Conservation (phyloP, 2,797 vertebrate genomes). For the Gallirallus australis region DNA sequence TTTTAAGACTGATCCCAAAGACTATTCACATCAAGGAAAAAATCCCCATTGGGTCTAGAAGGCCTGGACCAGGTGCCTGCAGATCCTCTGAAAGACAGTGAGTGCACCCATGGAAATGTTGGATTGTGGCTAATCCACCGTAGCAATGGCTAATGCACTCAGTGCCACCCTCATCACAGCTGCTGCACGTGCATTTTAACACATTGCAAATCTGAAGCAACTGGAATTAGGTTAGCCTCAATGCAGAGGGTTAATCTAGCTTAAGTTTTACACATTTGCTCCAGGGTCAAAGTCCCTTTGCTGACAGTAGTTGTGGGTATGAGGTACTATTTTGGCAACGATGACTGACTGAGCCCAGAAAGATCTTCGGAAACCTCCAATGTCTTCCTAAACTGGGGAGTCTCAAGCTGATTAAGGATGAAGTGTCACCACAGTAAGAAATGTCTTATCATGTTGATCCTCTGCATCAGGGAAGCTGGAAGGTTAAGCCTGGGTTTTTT, state of each 20-base stretch:
- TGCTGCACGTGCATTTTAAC: neutral
- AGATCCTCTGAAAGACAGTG: neutral
- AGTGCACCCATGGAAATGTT: neutral
- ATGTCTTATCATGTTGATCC: neutral
- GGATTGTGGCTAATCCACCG: neutral
- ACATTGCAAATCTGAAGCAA: neutral
- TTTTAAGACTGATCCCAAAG: neutral
- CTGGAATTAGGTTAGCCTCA: neutral
- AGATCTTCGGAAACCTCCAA: neutral
- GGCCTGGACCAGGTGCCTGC: neutral
- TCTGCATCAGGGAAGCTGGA: neutral
- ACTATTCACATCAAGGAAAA: neutral
- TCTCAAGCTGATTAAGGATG: neutral
- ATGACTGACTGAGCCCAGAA: neutral
- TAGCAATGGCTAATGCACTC: neutral
- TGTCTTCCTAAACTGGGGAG: neutral
- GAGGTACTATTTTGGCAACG: neutral
- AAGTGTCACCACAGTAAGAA: neutral
- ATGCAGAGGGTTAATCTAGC: neutral
- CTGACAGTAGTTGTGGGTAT: neutral
- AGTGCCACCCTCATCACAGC: neutral
- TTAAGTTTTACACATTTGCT: neutral
- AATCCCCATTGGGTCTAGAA: neutral
- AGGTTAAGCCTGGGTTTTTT: neutral
- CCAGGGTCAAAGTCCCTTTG: neutral